Evolutionary conservation across 2,888 invertebrate genomes (phyloP).

Genomic region (Lepeophtheirus nordmannii): DNA sequence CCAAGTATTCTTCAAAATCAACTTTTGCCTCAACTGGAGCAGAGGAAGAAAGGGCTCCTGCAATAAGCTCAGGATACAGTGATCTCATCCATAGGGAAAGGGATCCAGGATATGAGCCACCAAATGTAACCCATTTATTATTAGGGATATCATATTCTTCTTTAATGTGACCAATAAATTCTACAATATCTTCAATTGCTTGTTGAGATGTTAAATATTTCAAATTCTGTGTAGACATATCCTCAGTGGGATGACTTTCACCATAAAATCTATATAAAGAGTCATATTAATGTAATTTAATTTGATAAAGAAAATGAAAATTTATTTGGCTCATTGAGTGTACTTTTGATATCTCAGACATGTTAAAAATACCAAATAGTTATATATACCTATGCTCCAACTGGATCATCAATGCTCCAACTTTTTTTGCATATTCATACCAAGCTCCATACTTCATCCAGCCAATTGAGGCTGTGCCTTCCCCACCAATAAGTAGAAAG

Average conservation of each 20-base stretch:
- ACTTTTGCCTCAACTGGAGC: conserved; percentile 49
- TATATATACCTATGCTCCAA: conserved; percentile 1
- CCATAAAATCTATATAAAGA: conserved; percentile 62
- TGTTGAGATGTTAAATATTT: conserved; percentile 49
- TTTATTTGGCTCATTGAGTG: not conserved
- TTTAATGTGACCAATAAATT: conserved; percentile 60
- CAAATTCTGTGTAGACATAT: conserved; percentile 50
- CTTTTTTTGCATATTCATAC: conserved; percentile 37
- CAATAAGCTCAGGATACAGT: conserved; percentile 68
- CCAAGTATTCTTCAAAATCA: conserved; percentile 50
- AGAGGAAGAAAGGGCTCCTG: conserved; percentile 72
- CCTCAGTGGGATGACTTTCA: conserved; percentile 63
- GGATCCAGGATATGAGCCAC: conserved; percentile 86
- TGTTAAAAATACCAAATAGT: not conserved
- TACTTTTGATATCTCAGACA: too few species aligned
- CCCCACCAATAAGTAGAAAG: conserved; percentile 87
- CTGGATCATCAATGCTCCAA: not conserved
- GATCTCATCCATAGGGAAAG: conserved; percentile 72
- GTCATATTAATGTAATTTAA: not conserved
- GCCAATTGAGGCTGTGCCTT: conserved; percentile 60
- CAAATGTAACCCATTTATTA: conserved; percentile 73
- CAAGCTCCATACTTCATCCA: conserved; percentile 82
- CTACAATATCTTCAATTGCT: conserved; percentile 60
- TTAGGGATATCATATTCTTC: conserved; percentile 27
- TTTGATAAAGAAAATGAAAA: too few species aligned